Percentiles rank a stretch among this genome's conserved stretches.
These are phyloP conservation scores for Nibea albiflora DNA, from an alignment of 2,113 vertebrate species.

Conservation along the genomic window DNA sequence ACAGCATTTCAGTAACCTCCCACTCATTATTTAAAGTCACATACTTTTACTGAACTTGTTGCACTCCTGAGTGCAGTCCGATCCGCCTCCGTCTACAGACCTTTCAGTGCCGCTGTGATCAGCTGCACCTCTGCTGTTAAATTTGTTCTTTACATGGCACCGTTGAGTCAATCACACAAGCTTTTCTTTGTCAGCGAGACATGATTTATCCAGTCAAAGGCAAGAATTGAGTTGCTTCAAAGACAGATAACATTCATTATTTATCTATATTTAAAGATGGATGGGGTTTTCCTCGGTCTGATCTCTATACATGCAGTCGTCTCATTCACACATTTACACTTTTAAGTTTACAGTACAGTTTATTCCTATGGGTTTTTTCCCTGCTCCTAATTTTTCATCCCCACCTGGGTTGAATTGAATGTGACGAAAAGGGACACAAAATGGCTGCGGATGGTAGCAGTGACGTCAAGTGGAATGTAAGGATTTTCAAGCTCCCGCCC, in stretches of 20 bases:
- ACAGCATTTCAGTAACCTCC: slow-evolving; percentile 79
- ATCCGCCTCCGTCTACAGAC: background rate
- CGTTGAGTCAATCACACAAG: slow-evolving; percentile 34
- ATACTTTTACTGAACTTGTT: slow-evolving; percentile 66
- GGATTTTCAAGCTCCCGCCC: slow-evolving; percentile 41
- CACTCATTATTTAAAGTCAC: slow-evolving; percentile 77
- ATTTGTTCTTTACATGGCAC: slow-evolving; percentile 68
- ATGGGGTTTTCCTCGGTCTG: slow-evolving; percentile 27
- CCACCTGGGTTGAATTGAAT: slow-evolving; percentile 17
- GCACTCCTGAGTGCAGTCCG: slow-evolving; percentile 20
- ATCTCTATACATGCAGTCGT: slow-evolving; percentile 62
- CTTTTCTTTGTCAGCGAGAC: slow-evolving; percentile 29
- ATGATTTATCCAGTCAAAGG: slow-evolving; percentile 35
- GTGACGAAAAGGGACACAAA: slow-evolving; percentile 31
- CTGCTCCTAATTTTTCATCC: slow-evolving; percentile 4
- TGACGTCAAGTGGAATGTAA: slow-evolving; percentile 55
- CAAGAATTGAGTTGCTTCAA: slow-evolving; percentile 26
- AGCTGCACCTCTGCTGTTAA: slow-evolving; percentile 22
- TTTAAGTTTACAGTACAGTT: slow-evolving; percentile 35
- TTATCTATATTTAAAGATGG: slow-evolving; percentile 41
- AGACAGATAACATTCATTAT: slow-evolving; percentile 38
- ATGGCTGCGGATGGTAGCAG: slow-evolving; percentile 47
- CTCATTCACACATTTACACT: slow-evolving; percentile 48
- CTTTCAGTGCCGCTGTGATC: slow-evolving; percentile 21
- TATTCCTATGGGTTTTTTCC: slow-evolving; percentile 22